Conservation (phyloP, 2,113 vertebrate genomes). For the Apistogramma diplotaenia region DNA sequence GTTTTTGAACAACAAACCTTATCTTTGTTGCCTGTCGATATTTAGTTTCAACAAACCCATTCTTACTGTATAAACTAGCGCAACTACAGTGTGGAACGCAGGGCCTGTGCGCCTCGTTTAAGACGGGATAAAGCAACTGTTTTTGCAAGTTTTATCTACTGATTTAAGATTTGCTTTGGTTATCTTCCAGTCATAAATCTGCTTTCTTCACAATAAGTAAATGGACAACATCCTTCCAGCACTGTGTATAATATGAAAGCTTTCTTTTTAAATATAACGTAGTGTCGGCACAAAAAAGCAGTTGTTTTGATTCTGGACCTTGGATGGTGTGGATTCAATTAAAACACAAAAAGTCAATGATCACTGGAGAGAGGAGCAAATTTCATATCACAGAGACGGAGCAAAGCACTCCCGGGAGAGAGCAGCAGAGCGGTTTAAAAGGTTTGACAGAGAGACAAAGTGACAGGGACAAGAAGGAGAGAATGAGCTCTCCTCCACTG, state of each 20-base stretch:
- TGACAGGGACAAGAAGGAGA: no score
- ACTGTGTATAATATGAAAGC: not conserved
- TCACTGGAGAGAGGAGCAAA: no score
- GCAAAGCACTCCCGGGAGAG: no score
- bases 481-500: no score
- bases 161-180: not conserved
- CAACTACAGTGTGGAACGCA: not conserved
- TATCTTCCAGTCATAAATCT: not conserved
- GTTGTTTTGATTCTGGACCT: no score
- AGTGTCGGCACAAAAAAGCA: no score
- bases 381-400: no score
- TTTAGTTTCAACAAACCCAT: not conserved
- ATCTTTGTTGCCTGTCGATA: not conserved
- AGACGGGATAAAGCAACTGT: not conserved
- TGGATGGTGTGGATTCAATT: no score
- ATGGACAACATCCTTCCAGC: not conserved
- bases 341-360: no score
- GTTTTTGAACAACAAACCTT: not conserved
- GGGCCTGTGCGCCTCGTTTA: not conserved
- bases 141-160: not conserved
- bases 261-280: no score
- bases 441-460: no score
- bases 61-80: not conserved
- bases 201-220: not conserved
- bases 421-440: no score